These are phyloP conservation scores for Hydrochoerus hydrochaeris DNA, from an alignment of 2,113 vertebrate species.

Conservation along the genomic window DNA sequence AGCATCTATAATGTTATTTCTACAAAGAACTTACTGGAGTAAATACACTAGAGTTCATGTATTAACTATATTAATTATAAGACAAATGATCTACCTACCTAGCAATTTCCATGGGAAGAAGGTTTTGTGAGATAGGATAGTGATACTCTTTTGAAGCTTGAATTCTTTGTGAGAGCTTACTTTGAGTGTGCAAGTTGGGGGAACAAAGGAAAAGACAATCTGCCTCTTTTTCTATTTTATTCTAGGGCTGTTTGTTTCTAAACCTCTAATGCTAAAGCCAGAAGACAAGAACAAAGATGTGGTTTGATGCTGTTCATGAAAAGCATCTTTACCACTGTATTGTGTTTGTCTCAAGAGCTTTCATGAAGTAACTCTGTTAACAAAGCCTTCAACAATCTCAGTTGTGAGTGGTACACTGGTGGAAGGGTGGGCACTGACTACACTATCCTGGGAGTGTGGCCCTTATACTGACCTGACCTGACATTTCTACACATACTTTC, in stretches of 20 bases:
- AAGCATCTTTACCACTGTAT: background rate
- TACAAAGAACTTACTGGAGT: background rate
- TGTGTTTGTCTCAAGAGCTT: background rate
- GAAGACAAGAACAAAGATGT: accelerated
- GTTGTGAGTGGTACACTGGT: accelerated
- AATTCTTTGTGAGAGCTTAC: background rate
- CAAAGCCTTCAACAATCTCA: background rate
- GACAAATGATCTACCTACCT: background rate
- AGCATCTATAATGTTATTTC: background rate
- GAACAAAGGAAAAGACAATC: background rate
- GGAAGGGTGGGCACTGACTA: accelerated
- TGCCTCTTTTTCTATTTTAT: background rate
- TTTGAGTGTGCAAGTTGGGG: background rate
- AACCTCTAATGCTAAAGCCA: background rate
- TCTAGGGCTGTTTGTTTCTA: background rate
- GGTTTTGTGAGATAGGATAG: background rate
- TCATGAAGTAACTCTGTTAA: background rate
- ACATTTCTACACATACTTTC: background rate
- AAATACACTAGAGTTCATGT: background rate
- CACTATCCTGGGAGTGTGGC: background rate
- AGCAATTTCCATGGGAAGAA: background rate
- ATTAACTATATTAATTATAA: background rate
- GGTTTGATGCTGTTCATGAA: background rate
- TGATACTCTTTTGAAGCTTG: background rate
- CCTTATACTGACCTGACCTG: background rate